Conservation (phyloP, 2,113 vertebrate genomes). For the Sceloporus undulatus region DNA sequence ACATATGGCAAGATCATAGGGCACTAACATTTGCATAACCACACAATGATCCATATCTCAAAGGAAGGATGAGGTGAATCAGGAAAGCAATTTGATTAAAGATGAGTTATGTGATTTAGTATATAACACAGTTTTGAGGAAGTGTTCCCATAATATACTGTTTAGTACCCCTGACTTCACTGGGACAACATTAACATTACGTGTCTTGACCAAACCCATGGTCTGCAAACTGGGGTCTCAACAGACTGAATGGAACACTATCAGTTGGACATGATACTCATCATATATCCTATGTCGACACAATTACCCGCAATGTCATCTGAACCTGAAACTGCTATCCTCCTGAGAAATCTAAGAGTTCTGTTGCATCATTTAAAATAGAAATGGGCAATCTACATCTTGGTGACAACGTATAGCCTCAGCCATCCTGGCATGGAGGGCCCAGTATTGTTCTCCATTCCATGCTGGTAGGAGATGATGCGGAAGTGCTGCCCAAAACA, state of each 20-base stretch:
- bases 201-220: background rate
- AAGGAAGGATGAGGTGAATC: background rate
- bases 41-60: background rate
- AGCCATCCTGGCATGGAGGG: background rate
- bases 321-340: background rate
- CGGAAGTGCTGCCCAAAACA: too few species aligned
- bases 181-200: background rate
- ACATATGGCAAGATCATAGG: background rate
- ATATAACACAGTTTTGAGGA: background rate
- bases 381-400: background rate
- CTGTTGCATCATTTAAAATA: background rate
- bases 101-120: background rate
- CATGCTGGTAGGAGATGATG: background rate
- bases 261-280: background rate
- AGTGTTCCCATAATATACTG: background rate
- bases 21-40: background rate
- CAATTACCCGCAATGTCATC: background rate
- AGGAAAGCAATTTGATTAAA: conserved; percentile 9
- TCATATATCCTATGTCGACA: background rate
- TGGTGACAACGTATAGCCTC: conserved; percentile 28
- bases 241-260: background rate
- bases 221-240: background rate
- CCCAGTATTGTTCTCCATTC: background rate
- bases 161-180: background rate
- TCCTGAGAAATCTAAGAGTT: background rate